phyloP scores from a whole-genome alignment of 2,888 invertebrate genomes.

The Erebia aethiops region DNA sequence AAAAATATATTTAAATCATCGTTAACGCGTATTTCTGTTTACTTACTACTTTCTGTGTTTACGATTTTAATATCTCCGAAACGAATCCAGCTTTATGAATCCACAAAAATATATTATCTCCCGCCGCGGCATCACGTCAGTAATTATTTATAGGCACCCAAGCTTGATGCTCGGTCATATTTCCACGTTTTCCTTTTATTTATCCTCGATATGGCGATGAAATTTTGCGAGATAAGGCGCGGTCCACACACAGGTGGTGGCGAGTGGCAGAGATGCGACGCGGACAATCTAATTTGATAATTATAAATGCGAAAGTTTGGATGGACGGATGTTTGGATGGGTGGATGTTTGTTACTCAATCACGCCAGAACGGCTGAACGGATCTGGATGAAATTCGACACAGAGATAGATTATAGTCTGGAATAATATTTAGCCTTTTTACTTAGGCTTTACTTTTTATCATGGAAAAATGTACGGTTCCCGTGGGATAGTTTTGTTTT shows the following conservation, averaged over 20 bases:
- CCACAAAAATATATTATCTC: constrained; percentile 5
- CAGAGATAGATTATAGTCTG: too few relatives aligned
- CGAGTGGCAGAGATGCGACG: not conserved
- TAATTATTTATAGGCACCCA: constrained; percentile 6
- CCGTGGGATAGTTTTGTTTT: too few relatives aligned
- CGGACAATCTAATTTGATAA: too few relatives aligned
- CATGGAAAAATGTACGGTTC: too few relatives aligned
- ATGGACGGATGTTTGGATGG: too few relatives aligned
- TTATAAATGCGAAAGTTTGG: too few relatives aligned
- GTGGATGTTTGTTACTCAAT: too few relatives aligned
- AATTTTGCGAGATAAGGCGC: constrained; percentile 2
- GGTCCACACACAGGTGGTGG: not conserved
- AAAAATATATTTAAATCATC: not conserved
- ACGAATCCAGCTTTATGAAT: not conserved
- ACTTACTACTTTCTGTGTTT: not conserved
- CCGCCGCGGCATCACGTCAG: not conserved
- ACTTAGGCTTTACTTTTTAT: too few relatives aligned
- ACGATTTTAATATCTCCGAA: not conserved
- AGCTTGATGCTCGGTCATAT: constrained; percentile 9
- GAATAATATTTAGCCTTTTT: too few relatives aligned
- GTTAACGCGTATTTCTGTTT: not conserved
- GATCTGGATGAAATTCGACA: too few relatives aligned
- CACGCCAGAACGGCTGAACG: too few relatives aligned
- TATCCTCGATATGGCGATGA: not conserved
- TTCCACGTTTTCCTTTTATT: not conserved